Conservation (phyloP, 2,888 invertebrate species). For the Cerceris rybyensis region DNA sequence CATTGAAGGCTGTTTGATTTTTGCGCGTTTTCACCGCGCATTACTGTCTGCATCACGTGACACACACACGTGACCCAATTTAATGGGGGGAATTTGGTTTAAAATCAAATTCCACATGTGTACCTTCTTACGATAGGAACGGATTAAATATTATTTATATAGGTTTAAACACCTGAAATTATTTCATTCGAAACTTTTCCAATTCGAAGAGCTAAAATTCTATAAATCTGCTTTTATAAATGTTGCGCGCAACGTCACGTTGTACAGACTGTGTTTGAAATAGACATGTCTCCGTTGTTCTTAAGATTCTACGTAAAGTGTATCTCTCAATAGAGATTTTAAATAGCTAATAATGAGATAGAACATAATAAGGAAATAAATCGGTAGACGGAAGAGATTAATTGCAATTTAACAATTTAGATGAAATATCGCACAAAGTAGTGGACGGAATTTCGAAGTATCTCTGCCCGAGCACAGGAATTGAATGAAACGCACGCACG, state of each 20-base stretch:
- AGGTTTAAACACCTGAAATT: too few species aligned
- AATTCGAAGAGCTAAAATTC: too few species aligned
- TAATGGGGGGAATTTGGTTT: too few species aligned
- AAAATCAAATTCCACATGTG: too few species aligned
- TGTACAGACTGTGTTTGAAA: not conserved
- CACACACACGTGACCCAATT: too few species aligned
- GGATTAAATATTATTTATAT: too few species aligned
- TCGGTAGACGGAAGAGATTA: slow-evolving; percentile 3
- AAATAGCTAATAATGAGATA: slow-evolving; percentile 16
- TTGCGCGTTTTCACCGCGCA: too few species aligned
- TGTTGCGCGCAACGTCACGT: not conserved
- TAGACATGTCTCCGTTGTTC: not conserved
- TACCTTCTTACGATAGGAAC: too few species aligned
- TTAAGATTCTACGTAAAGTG: not conserved
- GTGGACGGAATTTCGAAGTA: slow-evolving; percentile 14
- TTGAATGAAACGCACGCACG: slow-evolving; percentile 16
- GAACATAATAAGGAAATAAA: slow-evolving; percentile 15
- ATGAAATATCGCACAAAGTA: not conserved
- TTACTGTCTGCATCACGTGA: too few species aligned
- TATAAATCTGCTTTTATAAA: too few species aligned
- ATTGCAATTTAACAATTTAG: slow-evolving; percentile 2
- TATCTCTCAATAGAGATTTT: slow-evolving; percentile 8
- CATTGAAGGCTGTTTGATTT: too few species aligned
- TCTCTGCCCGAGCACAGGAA: slow-evolving; percentile 30
- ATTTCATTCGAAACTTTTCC: too few species aligned